Conservation (phyloP, 30 jellyfish, hydroid and myxozoan genomes). For the Hydra vulgaris region DNA sequence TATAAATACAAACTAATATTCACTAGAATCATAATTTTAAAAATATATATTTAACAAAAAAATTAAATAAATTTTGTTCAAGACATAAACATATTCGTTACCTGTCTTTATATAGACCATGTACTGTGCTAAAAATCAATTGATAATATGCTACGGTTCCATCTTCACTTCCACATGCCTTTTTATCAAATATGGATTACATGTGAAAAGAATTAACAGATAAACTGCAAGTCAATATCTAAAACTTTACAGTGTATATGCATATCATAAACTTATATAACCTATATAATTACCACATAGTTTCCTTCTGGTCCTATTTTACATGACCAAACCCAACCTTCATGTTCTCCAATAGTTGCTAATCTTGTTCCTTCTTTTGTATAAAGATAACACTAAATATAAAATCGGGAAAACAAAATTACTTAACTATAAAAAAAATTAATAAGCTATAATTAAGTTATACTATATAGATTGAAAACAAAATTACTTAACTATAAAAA, state of each 20-base stretch:
- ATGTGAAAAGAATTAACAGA: too few relatives aligned
- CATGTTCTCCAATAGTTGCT: constrained; percentile 78
- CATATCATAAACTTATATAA: too few relatives aligned
- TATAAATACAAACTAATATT: background rate
- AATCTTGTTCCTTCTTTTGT: constrained; percentile 87
- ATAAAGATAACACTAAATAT: constrained; percentile 67
- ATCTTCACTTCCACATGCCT: constrained; percentile 97
- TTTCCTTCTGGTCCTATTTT: constrained; percentile 91
- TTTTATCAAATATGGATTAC: background rate
- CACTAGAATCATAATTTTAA: constrained; percentile 3
- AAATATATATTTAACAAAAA: too few relatives aligned
- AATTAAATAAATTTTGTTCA: background rate
- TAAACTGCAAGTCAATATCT: too few relatives aligned
- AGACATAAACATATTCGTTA: background rate
- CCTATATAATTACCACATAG: constrained; percentile 76
- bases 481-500: too few relatives aligned
- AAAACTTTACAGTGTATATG: too few relatives aligned
- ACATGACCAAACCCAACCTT: constrained; percentile 94
- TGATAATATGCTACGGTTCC: constrained; percentile 91
- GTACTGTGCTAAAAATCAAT: constrained; percentile 80
- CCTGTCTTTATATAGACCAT: constrained; percentile 93
- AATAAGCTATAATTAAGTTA: too few relatives aligned
- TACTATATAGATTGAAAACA: too few relatives aligned
- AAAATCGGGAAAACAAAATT: background rate
- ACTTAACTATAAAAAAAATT: too few relatives aligned